Evolutionary conservation across 23 tunicate genomes (phyloP).

Genomic region (Halocynthia aurantium): DNA sequence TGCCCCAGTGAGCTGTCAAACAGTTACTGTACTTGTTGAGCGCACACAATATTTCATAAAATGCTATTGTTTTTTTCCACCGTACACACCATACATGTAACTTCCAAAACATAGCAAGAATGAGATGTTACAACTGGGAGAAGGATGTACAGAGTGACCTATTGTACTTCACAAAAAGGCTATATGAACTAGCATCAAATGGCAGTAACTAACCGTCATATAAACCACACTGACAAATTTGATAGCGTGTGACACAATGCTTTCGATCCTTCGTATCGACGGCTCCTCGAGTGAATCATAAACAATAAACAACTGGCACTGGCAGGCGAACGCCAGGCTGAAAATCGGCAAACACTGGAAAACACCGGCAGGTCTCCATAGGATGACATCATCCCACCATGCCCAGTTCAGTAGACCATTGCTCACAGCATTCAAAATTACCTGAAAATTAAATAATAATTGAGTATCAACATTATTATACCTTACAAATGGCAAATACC

Average conservation of each 20-base stretch:
- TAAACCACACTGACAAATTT: conserved; percentile 81
- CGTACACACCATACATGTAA: too few species aligned
- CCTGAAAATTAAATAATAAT: conserved; percentile 4
- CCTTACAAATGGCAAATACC: too few species aligned
- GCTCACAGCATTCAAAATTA: conserved; percentile 42
- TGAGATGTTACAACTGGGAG: too few species aligned
- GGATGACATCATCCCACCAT: conserved; percentile 54
- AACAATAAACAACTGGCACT: conserved; percentile 90
- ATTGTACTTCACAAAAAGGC: too few species aligned
- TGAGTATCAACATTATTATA: too few species aligned
- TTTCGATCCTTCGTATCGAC: conserved; percentile 59
- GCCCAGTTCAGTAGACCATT: conserved; percentile 63
- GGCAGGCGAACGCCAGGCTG: conserved; percentile 91
- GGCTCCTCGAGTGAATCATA: conserved; percentile 87
- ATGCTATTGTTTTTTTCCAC: too few species aligned
- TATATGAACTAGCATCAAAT: too few species aligned
- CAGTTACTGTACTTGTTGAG: too few species aligned
- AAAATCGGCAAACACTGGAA: conserved; percentile 92
- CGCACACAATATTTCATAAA: too few species aligned
- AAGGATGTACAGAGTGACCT: too few species aligned
- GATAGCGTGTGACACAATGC: conserved; percentile 55
- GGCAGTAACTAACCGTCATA: conserved; percentile 10
- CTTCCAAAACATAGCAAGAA: too few species aligned
- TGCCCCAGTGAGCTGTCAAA: too few species aligned
- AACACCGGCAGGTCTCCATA: conserved; percentile 64